phyloP scores from a whole-genome alignment of 2,888 invertebrate species.

The Drosophila setosimentum region DNA sequence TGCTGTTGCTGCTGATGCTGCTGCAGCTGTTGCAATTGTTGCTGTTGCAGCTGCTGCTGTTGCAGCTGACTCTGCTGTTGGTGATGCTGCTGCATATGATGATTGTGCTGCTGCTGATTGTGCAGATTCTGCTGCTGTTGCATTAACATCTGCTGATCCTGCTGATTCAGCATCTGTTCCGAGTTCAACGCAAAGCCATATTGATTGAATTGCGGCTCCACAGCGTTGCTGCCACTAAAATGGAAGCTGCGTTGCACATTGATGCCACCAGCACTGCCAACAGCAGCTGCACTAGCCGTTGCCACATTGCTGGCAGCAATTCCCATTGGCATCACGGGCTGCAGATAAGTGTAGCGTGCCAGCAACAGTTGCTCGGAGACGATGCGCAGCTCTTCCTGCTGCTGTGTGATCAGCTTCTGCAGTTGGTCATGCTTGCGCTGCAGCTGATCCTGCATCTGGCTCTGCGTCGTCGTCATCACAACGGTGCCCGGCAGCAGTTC shows the following conservation, averaged over 20 bases:
- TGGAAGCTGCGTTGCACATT: slow-evolving; percentile 62
- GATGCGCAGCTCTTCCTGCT: slow-evolving; percentile 93
- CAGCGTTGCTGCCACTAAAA: slow-evolving; percentile 63
- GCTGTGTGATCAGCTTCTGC: slow-evolving; percentile 93
- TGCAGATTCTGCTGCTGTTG: slow-evolving; percentile 75
- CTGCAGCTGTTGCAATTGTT: slow-evolving; percentile 51
- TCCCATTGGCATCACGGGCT: slow-evolving; percentile 81
- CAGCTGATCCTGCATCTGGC: slow-evolving; percentile 89
- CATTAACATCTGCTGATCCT: slow-evolving; percentile 80
- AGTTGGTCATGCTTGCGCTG: slow-evolving; percentile 94
- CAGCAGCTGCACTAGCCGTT: slow-evolving; percentile 28
- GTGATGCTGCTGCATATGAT: slow-evolving; percentile 47
- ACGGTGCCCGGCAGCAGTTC: slow-evolving; percentile 83
- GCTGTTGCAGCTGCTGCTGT: slow-evolving; percentile 58
- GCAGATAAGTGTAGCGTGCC: slow-evolving; percentile 91
- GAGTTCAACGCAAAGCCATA: slow-evolving; percentile 81
- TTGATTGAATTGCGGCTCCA: slow-evolving; percentile 82
- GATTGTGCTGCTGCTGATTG: slow-evolving; percentile 76
- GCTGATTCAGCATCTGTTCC: slow-evolving; percentile 77
- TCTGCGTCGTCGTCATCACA: slow-evolving; percentile 87
- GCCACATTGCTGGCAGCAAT: slow-evolving; percentile 63
- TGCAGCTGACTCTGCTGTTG: slow-evolving; percentile 37
- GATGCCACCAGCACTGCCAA: slow-evolving; percentile 46
- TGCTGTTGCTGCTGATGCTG: slow-evolving; percentile 68
- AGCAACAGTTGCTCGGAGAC: slow-evolving; percentile 95